Conservation (phyloP, 1,140 invertebrate species). For the Neodiprion virginianus region DNA sequence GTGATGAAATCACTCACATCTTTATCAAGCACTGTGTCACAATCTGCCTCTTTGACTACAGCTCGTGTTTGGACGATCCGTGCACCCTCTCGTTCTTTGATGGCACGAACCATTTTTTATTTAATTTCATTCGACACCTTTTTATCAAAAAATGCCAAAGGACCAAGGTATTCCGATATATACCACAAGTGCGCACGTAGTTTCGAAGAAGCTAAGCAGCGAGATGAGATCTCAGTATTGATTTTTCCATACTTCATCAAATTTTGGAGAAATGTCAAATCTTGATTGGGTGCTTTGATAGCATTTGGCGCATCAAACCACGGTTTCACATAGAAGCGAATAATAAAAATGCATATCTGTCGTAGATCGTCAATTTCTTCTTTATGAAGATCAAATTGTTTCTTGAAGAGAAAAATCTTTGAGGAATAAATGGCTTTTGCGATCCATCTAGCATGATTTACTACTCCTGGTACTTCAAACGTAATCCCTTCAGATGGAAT, state of each 20-base stretch:
- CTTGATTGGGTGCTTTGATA: conserved; percentile 21
- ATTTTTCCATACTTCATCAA: conserved; percentile 24
- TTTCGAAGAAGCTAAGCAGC: conserved; percentile 24
- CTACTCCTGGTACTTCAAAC: no score
- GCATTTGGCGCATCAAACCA: conserved; percentile 27
- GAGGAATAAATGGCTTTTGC: conserved; percentile 9
- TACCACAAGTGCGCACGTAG: conserved; percentile 40
- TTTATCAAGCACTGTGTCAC: conserved; percentile 3
- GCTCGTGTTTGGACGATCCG: neutral
- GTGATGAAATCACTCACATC: conserved; percentile 23
- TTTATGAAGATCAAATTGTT: conserved; percentile 8
- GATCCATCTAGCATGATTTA: conserved; percentile 10
- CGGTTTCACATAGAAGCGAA: conserved; percentile 25
- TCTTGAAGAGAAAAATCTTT: neutral
- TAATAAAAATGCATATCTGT: conserved; percentile 27
- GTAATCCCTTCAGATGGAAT: no score
- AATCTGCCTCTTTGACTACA: conserved; percentile 3
- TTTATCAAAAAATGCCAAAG: conserved; percentile 42
- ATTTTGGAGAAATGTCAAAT: conserved; percentile 24
- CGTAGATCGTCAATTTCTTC: conserved; percentile 16
- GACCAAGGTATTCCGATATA: conserved; percentile 31
- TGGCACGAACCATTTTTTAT: conserved; percentile 22
- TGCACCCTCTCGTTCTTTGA: conserved; percentile 9
- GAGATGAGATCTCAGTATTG: conserved; percentile 23
- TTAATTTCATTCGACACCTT: conserved; percentile 30